These are phyloP conservation scores for Trididemnum nubilum DNA, from an alignment of 23 tunicate genomes.

Conservation along the genomic window DNA sequence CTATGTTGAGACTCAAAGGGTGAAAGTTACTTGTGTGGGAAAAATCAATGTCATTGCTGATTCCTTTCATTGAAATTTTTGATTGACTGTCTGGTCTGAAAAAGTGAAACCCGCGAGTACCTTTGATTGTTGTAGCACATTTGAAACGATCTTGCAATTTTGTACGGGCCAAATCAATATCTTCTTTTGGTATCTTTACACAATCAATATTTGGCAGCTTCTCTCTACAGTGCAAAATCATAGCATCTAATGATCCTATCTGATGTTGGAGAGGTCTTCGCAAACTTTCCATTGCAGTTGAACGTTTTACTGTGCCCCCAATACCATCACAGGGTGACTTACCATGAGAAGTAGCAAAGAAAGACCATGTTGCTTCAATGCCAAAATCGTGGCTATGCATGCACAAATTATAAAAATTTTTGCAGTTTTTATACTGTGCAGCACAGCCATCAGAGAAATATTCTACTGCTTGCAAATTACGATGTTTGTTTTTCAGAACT, in stretches of 20 bases:
- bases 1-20: background rate
- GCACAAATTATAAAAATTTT: background rate
- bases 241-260: background rate
- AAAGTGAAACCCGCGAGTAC: conserved; percentile 5
- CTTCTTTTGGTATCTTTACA: too few species aligned
- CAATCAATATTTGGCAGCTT: too few species aligned
- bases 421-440: background rate
- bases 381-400: background rate
- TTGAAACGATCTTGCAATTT: background rate
- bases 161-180: too few species aligned
- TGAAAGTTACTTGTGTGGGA: background rate
- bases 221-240: background rate
- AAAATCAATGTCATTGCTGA: background rate
- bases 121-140: conserved; percentile 6
- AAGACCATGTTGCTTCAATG: too few species aligned
- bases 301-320: background rate
- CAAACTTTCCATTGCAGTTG: too few species aligned
- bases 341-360: background rate
- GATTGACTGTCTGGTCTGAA: background rate
- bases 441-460: too few species aligned
- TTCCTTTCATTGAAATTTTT: background rate
- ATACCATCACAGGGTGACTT: conserved; percentile 12
- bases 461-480: background rate
- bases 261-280: conserved; percentile 19
- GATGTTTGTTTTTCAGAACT: background rate